A percentile compares a stretch with the other conserved stretches of the same genome.
Conservation (phyloP, 2,888 invertebrate species). For the Phyllotreta cruciferae region DNA sequence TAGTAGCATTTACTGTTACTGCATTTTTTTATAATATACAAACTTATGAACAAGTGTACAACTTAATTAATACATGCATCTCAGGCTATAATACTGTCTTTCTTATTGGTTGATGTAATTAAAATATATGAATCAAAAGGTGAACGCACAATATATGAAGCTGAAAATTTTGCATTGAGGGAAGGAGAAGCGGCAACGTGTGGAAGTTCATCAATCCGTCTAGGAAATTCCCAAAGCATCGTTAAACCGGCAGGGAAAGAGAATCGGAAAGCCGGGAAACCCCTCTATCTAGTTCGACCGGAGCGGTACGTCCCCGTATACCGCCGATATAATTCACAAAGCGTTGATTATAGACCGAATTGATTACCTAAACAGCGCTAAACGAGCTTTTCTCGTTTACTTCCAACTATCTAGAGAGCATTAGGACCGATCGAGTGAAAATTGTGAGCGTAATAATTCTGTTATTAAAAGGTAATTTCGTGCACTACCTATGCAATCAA, state of each 20-base stretch:
- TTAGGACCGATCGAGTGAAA: constrained; percentile 26
- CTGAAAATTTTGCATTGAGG: neutral
- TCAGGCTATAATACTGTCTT: too few relatives aligned
- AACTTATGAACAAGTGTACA: too few relatives aligned
- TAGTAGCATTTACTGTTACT: constrained; percentile 1
- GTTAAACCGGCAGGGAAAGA: constrained; percentile 6
- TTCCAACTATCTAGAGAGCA: constrained; percentile 34
- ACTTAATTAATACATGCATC: too few relatives aligned
- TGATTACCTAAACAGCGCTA: constrained; percentile 46
- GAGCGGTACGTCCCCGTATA: constrained; percentile 22
- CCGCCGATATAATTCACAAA: constrained; percentile 47
- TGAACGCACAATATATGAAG: neutral
- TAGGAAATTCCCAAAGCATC: constrained; percentile 4
- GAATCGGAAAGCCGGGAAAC: constrained; percentile 14
- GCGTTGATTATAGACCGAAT: constrained; percentile 50
- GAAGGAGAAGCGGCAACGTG: constrained; percentile 14
- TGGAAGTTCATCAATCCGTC: constrained; percentile 2
- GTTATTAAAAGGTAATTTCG: too few relatives aligned
- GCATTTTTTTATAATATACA: too few relatives aligned
- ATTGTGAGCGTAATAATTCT: constrained; percentile 28
- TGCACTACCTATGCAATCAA: too few relatives aligned
- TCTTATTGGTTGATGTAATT: too few relatives aligned
- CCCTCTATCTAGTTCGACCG: constrained; percentile 35
- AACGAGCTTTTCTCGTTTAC: constrained; percentile 41
- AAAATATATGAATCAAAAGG: constrained; percentile 1